Evolutionary conservation across 37 sponge, comb jelly and placozoan genomes (phyloP).

Genomic region (Halisarca cf. caerulea): DNA sequence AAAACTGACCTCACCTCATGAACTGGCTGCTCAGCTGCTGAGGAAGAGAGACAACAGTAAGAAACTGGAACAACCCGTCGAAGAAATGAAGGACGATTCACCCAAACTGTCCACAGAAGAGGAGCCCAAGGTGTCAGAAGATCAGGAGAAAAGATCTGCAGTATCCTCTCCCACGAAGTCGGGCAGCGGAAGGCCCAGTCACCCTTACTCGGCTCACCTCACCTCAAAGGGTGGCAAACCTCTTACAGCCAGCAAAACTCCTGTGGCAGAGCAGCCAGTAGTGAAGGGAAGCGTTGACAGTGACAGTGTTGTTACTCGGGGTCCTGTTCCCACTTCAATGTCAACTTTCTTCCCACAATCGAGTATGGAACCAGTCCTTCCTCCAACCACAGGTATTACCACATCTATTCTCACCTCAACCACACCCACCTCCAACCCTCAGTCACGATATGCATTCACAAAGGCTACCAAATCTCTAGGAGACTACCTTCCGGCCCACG

Average conservation of each 20-base stretch:
- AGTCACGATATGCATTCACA: neutral
- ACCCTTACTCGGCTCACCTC: neutral
- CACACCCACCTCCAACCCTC: neutral
- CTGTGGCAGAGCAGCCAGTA: no score
- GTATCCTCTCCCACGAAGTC: neutral
- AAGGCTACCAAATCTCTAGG: slow-evolving; percentile 14
- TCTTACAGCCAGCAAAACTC: neutral
- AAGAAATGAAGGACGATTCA: neutral
- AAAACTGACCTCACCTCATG: slow-evolving; percentile 49
- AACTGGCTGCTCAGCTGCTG: slow-evolving; percentile 59
- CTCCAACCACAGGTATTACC: neutral
- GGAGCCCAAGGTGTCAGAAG: neutral
- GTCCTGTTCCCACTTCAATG: no score
- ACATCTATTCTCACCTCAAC: neutral
- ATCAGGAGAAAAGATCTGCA: neutral
- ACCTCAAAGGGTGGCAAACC: neutral
- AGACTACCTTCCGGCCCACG: neutral
- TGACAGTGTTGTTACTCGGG: no score
- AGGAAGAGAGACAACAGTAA: slow-evolving; percentile 9
- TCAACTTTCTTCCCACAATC: no score
- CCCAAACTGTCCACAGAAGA: neutral
- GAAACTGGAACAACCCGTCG: neutral
- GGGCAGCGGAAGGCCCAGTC: neutral
- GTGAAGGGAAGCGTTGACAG: no score
- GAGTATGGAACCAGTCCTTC: neutral